Conservation (phyloP, 1,140 invertebrate genomes). For the Brachionus rotundiformis region DNA sequence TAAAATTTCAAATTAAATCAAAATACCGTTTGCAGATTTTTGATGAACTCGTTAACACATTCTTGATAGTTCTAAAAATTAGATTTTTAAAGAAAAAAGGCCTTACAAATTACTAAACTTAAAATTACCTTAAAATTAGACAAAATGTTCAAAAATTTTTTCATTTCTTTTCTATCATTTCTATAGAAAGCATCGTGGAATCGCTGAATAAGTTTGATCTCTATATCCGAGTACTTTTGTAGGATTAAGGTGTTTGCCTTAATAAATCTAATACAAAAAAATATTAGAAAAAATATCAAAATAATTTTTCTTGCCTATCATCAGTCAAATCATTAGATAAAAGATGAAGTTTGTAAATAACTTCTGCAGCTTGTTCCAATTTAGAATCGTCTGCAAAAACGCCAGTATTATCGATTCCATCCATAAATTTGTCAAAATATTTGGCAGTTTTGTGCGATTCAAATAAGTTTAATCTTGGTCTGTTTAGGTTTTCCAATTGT, state of each 20-base stretch:
- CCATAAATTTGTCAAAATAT: slow-evolving; percentile 52
- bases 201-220: slow-evolving; percentile 20
- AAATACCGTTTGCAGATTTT: slow-evolving; percentile 85
- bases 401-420: slow-evolving; percentile 34
- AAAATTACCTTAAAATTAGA: slow-evolving; percentile 50
- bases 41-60: slow-evolving; percentile 93
- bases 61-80: slow-evolving; percentile 77
- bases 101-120: background rate
- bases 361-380: slow-evolving; percentile 93
- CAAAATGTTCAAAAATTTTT: slow-evolving; percentile 44
- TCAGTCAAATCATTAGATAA: slow-evolving; percentile 41
- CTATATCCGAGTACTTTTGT: slow-evolving; percentile 29
- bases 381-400: slow-evolving; percentile 59
- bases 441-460: slow-evolving; percentile 38
- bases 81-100: slow-evolving; percentile 52
- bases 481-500: slow-evolving; percentile 47
- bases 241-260: slow-evolving; percentile 1
- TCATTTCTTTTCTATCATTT: slow-evolving; percentile 52
- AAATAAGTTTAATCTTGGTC: slow-evolving; percentile 15
- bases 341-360: slow-evolving; percentile 90
- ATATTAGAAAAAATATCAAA: background rate
- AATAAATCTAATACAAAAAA: background rate
- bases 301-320: no score
- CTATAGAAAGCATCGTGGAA: slow-evolving; percentile 26
- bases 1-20: background rate